These are phyloP conservation scores for Meiosimyza platycephala DNA, from an alignment of 2,888 invertebrate genomes.

Conservation along the genomic window DNA sequence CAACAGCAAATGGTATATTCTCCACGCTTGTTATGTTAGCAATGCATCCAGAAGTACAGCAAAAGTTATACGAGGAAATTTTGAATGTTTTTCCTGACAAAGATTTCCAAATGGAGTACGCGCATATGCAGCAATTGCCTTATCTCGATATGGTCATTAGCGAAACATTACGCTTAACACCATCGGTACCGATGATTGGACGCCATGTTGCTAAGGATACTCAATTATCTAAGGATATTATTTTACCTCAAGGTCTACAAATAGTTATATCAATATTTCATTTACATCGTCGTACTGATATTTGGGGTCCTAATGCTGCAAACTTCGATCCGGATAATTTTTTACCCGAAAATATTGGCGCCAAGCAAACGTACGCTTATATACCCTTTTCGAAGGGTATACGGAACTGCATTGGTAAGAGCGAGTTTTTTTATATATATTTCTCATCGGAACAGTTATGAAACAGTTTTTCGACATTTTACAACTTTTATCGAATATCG, in stretches of 20 bases:
- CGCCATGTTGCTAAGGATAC: conserved; percentile 45
- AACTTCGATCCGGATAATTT: conserved; percentile 52
- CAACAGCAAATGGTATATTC: conserved; percentile 44
- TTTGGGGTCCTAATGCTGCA: conserved; percentile 51
- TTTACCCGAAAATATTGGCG: conserved; percentile 45
- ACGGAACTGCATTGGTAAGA: conserved; percentile 53
- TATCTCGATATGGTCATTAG: conserved; percentile 53
- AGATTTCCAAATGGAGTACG: conserved; percentile 42
- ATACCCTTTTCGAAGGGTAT: conserved; percentile 55
- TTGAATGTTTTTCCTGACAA: conserved; percentile 45
- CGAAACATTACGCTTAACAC: conserved; percentile 49
- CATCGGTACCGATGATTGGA: conserved; percentile 49
- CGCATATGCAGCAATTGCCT: conserved; percentile 46
- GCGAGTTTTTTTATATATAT: neutral
- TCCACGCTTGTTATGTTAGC: conserved; percentile 47
- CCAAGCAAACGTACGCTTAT: conserved; percentile 50
- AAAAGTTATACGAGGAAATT: conserved; percentile 46
- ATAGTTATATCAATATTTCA: conserved; percentile 46
- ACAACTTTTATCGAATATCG: no score
- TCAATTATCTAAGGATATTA: conserved; percentile 41
- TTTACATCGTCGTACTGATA: conserved; percentile 47
- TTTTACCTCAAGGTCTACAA: conserved; percentile 46
- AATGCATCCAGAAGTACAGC: conserved; percentile 46
- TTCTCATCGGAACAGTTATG: no score
- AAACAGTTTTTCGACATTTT: no score